Base-by-base conservation (phyloP, 2,797 vertebrate genomes). In the Petrocephalus sullivani region DNA sequence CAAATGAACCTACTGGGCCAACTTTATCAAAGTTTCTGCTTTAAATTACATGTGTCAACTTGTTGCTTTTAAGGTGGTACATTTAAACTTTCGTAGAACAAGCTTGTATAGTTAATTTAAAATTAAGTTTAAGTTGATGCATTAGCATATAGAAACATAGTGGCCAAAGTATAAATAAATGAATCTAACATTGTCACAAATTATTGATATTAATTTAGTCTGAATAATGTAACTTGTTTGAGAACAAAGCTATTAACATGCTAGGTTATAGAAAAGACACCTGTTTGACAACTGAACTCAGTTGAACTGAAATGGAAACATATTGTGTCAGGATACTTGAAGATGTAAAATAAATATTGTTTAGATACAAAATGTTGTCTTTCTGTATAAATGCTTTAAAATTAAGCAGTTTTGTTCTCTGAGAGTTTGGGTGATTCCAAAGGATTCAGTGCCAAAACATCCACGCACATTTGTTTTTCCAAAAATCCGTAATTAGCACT, bases 301-400 rank as follows among this genome's bases (percentile, higher is more conserved):
- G 89, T 60, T 91, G 91, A 89, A 85, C 71, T 89, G 87, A 89
- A 85, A 85, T 91, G 75, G 91, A 91, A 84, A 89, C 89, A 83
- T 71, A 89, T 96, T 94, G 95, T 94, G 95, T 94, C 93, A 92
- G 93, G 95, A 94, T 95, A 94, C 94, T 96, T 93, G 91, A 93
- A 91, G 92, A 91, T 95, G 93, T 95, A 94, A 93, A 96, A 95
- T 95, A 95, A 96, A 96, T 95, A 94, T 97, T 96, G 97, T 96
- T 92, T 96, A 96, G 94, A 94, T 94, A 94, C 93, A 93, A 92
- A 92, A 88, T 46, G 4, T 19, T 87, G 60, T 49, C 78, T 46
- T 89, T 61, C 87, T 75, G 7, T 56, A 87, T 61, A 87, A 90
- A 67, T 71, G 21, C 56, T 54, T 64, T 86, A 86, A 88, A 56